Evolutionary conservation across 2,113 vertebrate genomes (phyloP).

Genomic region (Holacanthus passer): DNA sequence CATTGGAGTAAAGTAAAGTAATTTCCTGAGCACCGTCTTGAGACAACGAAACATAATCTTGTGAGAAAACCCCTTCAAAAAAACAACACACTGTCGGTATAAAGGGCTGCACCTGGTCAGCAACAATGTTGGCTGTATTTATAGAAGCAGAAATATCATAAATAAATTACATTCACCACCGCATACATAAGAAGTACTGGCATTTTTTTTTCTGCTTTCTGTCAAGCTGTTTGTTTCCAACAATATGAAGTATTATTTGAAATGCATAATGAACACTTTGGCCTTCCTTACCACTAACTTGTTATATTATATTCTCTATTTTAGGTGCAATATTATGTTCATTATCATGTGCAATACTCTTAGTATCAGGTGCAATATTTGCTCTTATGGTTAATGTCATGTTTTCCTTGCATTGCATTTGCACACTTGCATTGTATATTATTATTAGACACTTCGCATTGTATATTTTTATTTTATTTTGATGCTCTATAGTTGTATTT

Average conservation of each 20-base stretch:
- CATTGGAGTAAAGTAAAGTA: constrained; percentile 63
- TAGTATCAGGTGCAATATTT: too few species aligned
- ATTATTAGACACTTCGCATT: too few species aligned
- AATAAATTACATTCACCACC: too few species aligned
- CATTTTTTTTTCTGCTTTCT: constrained; percentile 28
- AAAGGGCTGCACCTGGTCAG: constrained; percentile 50
- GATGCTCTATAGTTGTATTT: too few species aligned
- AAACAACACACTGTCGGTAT: constrained; percentile 16
- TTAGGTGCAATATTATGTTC: too few species aligned
- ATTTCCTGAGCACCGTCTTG: constrained; percentile 68
- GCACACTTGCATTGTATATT: too few species aligned
- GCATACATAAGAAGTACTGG: too few species aligned
- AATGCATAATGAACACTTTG: constrained; percentile 8
- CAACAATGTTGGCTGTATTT: constrained; percentile 55
- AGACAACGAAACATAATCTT: constrained; percentile 67
- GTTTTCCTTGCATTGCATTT: too few species aligned
- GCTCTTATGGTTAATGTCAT: too few species aligned
- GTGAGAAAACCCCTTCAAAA: constrained; percentile 16
- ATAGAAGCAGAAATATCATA: constrained; percentile 43
- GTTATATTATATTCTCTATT: too few species aligned
- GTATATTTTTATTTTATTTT: too few species aligned
- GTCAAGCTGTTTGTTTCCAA: constrained; percentile 20
- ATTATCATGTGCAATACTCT: too few species aligned
- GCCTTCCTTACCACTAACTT: not conserved
- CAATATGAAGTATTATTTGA: constrained; percentile 25